Percentiles rank a stretch among this genome's conserved stretches.
Evolutionary conservation across 2,888 invertebrate species (phyloP).

Genomic region (Sympetrum striolatum): DNA sequence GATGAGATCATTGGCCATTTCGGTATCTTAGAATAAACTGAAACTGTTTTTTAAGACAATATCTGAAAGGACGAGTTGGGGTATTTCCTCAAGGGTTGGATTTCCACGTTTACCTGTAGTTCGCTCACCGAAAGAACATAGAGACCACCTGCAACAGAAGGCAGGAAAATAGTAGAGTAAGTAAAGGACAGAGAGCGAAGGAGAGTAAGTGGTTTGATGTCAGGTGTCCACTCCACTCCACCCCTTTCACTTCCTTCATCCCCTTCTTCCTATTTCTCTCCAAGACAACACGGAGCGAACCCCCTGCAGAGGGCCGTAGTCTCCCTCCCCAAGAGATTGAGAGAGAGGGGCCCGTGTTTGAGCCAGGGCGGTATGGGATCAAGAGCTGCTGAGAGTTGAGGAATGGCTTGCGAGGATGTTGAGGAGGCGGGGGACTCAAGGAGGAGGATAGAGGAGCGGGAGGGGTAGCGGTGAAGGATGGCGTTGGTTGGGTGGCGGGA

Average conservation of each 20-base stretch:
- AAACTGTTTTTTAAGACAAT: too few relatives aligned
- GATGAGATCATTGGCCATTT: too few relatives aligned
- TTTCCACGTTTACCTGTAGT: neutral
- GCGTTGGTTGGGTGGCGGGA: conserved; percentile 20
- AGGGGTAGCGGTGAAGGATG: conserved; percentile 8
- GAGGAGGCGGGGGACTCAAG: neutral
- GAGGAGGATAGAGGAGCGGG: neutral
- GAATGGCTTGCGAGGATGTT: conserved; percentile 2
- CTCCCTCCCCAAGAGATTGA: neutral
- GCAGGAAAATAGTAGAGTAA: neutral
- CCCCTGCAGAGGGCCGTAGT: neutral
- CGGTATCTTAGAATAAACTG: too few relatives aligned
- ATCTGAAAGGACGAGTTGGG: neutral
- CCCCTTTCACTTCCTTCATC: neutral
- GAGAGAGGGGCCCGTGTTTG: neutral
- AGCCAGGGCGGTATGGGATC: neutral
- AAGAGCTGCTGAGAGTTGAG: neutral
- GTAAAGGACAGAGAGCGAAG: neutral
- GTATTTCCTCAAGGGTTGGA: neutral
- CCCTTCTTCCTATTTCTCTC: neutral
- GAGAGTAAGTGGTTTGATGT: neutral
- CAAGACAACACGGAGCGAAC: neutral
- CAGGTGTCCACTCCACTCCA: neutral
- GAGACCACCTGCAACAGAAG: neutral
- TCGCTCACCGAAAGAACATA: neutral